phyloP scores from a whole-genome alignment of 2,797 vertebrate genomes.

The Pseudocheirus occidentalis region DNA sequence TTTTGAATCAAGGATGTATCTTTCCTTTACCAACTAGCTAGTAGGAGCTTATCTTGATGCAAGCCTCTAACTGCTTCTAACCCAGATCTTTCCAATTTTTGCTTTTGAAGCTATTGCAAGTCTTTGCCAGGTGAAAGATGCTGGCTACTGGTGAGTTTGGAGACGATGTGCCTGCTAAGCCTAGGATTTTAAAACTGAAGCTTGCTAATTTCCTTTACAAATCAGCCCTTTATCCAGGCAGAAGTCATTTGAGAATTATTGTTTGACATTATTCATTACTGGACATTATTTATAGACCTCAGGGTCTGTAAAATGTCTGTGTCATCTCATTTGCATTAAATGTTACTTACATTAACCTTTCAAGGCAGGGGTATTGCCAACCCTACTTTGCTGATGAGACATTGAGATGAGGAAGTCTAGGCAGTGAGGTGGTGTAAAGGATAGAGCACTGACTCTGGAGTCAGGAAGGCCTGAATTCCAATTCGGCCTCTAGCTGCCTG shows the following conservation, averaged over 20 bases:
- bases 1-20: background rate
- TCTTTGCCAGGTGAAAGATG: background rate
- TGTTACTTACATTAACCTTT: background rate
- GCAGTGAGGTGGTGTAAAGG: background rate
- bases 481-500: background rate
- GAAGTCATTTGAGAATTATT: background rate
- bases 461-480: background rate
- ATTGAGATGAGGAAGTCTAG: background rate
- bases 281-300: background rate
- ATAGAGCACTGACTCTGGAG: background rate
- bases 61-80: background rate
- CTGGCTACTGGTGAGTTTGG: background rate
- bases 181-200: background rate
- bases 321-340: background rate
- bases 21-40: background rate
- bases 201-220: background rate
- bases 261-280: background rate
- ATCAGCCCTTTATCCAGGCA: background rate
- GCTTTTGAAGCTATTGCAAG: background rate
- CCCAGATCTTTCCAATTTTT: background rate
- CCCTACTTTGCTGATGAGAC: background rate
- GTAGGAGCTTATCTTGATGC: background rate
- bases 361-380: background rate
- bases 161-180: background rate
- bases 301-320: background rate